A percentile compares a stretch with the other conserved stretches of the same genome.
These are phyloP conservation scores for Phallusia fumigata DNA, from an alignment of 23 tunicate species.

Conservation along the genomic window DNA sequence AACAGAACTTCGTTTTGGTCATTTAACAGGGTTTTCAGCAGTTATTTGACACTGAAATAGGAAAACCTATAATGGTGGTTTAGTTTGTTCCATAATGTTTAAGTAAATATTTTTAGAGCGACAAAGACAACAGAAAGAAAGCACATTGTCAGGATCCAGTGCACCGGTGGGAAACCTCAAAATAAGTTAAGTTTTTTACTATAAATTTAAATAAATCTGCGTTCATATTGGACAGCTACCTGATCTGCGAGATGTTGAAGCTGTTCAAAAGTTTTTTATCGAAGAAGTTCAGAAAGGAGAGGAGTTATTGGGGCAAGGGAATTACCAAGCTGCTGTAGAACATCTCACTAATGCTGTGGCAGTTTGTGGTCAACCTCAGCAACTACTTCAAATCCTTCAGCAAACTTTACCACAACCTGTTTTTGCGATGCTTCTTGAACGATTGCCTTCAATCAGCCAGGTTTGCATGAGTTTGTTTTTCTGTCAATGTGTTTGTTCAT, in stretches of 20 bases:
- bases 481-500: too few relatives aligned
- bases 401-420: constrained; percentile 86
- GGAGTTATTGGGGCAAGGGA: constrained; percentile 69
- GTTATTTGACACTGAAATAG: too few relatives aligned
- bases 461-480: constrained; percentile 15
- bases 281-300: constrained; percentile 90
- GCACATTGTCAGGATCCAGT: neutral
- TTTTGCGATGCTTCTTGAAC: constrained; percentile 80
- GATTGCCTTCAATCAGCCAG: constrained; percentile 72
- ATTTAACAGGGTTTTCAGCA: too few relatives aligned
- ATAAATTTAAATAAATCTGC: too few relatives aligned
- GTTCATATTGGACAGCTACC: constrained; percentile 53
- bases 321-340: constrained; percentile 83
- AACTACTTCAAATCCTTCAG: constrained; percentile 72
- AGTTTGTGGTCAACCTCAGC: constrained; percentile 97
- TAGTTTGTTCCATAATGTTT: too few relatives aligned
- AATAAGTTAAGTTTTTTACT: too few relatives aligned
- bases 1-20: too few relatives aligned
- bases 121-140: neutral
- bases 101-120: too few relatives aligned
- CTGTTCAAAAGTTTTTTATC: constrained; percentile 88
- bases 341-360: constrained; percentile 94
- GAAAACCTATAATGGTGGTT: too few relatives aligned
- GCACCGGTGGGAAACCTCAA: neutral
- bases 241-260: constrained; percentile 73